Conservation (phyloP, 2,797 vertebrate species). For the Mormyrus hasselquistii region DNA sequence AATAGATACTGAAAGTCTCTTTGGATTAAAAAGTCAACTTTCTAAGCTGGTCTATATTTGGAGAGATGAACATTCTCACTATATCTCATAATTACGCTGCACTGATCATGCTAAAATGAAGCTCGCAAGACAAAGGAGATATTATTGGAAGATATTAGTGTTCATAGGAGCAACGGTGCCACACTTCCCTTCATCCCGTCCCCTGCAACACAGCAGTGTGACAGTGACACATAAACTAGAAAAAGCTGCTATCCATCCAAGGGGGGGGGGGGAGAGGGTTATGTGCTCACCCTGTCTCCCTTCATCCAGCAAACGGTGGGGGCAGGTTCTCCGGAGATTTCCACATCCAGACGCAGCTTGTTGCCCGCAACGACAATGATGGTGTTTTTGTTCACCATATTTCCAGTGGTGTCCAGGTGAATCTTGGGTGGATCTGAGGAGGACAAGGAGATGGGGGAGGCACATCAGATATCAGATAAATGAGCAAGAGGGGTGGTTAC, state of each 20-base stretch:
- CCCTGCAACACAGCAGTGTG: neutral
- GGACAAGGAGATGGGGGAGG: neutral
- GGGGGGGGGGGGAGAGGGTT: neutral
- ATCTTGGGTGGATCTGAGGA: constrained; percentile 81
- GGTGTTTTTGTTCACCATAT: constrained; percentile 59
- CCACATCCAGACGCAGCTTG: constrained; percentile 78
- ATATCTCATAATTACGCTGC: neutral
- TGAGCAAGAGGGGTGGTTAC: neutral
- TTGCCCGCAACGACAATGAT: constrained; percentile 84
- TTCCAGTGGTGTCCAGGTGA: constrained; percentile 74
- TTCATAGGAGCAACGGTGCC: neutral
- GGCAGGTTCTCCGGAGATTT: constrained; percentile 78
- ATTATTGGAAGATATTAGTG: neutral
- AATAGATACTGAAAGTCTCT: neutral
- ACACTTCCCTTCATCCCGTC: neutral
- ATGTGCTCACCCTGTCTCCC: constrained; percentile 56
- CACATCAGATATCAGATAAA: neutral
- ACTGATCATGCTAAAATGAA: neutral
- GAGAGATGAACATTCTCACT: neutral
- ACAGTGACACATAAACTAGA: neutral
- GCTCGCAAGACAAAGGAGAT: neutral
- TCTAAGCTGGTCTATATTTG: neutral
- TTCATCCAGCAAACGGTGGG: constrained; percentile 74
- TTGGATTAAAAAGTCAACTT: neutral
- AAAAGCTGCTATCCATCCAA: neutral